Evolutionary conservation across 2,113 vertebrate species (phyloP).

Genomic region (Pica pica): DNA sequence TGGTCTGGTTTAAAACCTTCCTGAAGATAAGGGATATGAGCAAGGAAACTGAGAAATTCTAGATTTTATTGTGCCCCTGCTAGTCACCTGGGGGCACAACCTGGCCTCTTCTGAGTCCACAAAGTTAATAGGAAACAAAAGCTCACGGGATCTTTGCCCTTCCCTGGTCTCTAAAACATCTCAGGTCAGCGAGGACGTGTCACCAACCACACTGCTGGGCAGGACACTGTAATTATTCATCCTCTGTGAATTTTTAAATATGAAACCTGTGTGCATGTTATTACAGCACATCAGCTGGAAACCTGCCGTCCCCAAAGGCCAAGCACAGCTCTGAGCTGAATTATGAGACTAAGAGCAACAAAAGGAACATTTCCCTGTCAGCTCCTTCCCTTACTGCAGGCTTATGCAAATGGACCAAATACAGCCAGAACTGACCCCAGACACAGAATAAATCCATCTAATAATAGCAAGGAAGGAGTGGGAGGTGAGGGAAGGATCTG

Average conservation of each 20-base stretch:
- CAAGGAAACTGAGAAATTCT: background rate
- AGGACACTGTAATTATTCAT: conserved; percentile 61
- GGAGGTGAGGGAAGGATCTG: background rate
- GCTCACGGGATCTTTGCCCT: background rate
- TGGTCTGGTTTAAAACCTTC: background rate
- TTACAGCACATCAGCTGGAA: conserved; percentile 63
- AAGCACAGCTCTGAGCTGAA: conserved; percentile 46
- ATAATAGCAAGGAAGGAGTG: background rate
- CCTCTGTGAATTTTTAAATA: conserved; percentile 62
- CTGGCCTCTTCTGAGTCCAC: background rate
- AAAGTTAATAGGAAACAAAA: conserved; percentile 31
- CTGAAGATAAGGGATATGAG: background rate
- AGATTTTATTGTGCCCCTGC: background rate
- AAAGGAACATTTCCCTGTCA: background rate
- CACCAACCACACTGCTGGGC: background rate
- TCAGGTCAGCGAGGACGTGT: conserved; percentile 17
- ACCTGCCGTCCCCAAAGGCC: conserved; percentile 63
- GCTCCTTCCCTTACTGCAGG: background rate
- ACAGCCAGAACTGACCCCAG: conserved; percentile 9
- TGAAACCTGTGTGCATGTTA: conserved; percentile 44
- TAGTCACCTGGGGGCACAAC: background rate
- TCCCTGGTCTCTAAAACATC: background rate
- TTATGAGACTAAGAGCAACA: conserved; percentile 22
- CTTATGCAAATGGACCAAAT: conserved; percentile 29
- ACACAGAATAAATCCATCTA: conserved; percentile 45